phyloP scores from a whole-genome alignment of 2,888 invertebrate genomes.

The Phlogophora meticulosa region DNA sequence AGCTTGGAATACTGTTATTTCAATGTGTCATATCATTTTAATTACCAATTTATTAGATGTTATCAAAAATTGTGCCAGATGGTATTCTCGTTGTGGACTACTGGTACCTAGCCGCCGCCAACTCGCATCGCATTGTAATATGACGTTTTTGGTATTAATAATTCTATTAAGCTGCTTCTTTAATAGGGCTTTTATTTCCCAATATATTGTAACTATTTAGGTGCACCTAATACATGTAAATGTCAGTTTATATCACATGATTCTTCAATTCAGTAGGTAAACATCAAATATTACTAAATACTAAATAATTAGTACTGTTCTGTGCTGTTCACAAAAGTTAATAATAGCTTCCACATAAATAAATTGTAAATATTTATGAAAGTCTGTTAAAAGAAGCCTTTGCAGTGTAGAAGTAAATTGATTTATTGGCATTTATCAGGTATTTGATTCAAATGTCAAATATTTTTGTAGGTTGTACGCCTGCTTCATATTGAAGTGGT shows the following conservation, averaged over 20 bases:
- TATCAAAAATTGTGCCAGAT: conserved; percentile 69
- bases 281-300: conserved; percentile 23
- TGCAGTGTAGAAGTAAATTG: conserved; percentile 42
- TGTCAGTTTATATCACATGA: conserved; percentile 45
- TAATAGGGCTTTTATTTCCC: conserved; percentile 55
- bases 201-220: conserved; percentile 56
- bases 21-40: conserved; percentile 65
- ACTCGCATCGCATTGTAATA: conserved; percentile 68
- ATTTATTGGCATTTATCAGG: conserved; percentile 53
- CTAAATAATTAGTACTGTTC: conserved; percentile 31
- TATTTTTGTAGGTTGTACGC: conserved; percentile 46
- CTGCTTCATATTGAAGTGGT: conserved; percentile 69
- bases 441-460: conserved; percentile 48
- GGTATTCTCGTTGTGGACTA: conserved; percentile 77
- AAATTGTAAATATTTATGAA: conserved; percentile 63
- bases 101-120: conserved; percentile 77
- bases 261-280: conserved; percentile 45
- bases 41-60: conserved; percentile 50
- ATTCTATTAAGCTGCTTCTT: conserved; percentile 56
- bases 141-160: conserved; percentile 52
- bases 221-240: conserved; percentile 60
- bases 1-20: conserved; percentile 54
- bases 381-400: conserved; percentile 26
- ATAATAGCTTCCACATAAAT: conserved; percentile 58
- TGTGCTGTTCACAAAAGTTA: conserved; percentile 32